These are phyloP conservation scores for Lindbergichthys nudifrons DNA, from an alignment of 2,797 vertebrate genomes.

Conservation along the genomic window DNA sequence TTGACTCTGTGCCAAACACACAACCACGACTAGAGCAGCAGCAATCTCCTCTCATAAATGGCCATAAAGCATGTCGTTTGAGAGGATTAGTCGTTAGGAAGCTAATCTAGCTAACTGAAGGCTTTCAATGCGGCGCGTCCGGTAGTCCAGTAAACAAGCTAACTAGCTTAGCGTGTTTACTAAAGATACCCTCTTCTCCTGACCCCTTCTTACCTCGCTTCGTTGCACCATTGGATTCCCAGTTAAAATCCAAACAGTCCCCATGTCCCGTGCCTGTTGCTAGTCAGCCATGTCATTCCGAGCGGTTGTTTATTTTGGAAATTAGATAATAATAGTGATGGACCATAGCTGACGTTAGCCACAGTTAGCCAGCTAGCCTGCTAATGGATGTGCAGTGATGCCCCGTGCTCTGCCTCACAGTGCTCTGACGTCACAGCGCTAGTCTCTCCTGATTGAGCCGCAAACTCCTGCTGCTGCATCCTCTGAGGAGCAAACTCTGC, in stretches of 20 bases:
- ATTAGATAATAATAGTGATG: not conserved
- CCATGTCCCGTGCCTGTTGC: conserved; percentile 40
- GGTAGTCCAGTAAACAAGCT: conserved; percentile 62
- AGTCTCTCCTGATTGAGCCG: conserved; percentile 50
- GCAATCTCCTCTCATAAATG: not conserved
- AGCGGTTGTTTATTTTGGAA: conserved; percentile 3
- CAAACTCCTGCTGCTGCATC: conserved; percentile 46
- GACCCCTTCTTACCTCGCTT: conserved; percentile 62
- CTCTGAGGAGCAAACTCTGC: not conserved
- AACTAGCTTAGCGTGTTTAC: conserved; percentile 73
- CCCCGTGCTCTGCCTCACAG: conserved; percentile 28
- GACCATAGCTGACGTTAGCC: conserved; percentile 62
- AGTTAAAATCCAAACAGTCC: conserved; percentile 22
- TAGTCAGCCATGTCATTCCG: conserved; percentile 27
- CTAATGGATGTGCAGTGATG: conserved; percentile 53
- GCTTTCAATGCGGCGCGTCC: conserved; percentile 35
- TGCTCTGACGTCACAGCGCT: conserved; percentile 67
- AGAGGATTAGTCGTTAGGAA: conserved; percentile 10
- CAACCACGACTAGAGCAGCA: not conserved
- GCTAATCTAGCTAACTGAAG: conserved; percentile 29
- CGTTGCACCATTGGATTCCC: conserved; percentile 35
- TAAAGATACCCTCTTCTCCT: conserved; percentile 11
- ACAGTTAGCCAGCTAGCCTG: conserved; percentile 62
- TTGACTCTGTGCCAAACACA: conserved; percentile 21
- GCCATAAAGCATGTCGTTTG: not conserved